Evolutionary conservation across 2,797 vertebrate species (phyloP), one percentile per base, ranked within the genome.

Genomic region (Psittacula derbiana): DNA sequence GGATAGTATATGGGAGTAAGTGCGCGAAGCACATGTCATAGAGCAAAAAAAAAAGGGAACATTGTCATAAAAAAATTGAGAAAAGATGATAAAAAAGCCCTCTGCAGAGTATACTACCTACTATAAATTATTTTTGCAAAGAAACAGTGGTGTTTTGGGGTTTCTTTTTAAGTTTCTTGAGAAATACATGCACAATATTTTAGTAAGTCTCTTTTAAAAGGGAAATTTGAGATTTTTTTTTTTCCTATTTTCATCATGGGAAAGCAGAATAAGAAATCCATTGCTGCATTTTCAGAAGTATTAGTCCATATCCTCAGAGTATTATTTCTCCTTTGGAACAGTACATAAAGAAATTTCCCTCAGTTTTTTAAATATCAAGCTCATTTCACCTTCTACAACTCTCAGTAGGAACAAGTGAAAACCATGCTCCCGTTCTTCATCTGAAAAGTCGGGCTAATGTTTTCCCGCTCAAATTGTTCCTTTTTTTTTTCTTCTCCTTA

Each of bases 1-100:
- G 6, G 8, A n/a, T 4, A 1, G 19, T 1, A 60, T 72, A 82
- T 57, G 23, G 14, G 8, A 61, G 52, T 66, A 31, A 38, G 49
- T 49, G 4, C 8, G 43, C 38, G 30, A 65, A 72, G 5, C 2
- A 30, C 0, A 0, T 57, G 6, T 40, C 14, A 21, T 31, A 41
- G 5, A 49, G 8, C 7, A 90, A 18, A 16, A 46, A 16, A 16
- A 12, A 70, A 49, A 31, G 0, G 1, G 4, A 83, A 73, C 11
- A n/a, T 19, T 38, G 4, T 25, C 16, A 6, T 11, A 55, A 60
- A 70, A 70, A 6, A 31, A 1, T 0, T 38, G 23, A 31, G 19
- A 19, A 28, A 50, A 6, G 47, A 49, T 7, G 6, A 65, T 7
- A 13, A 23, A 52, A n/a, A 46, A 24, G 0, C 1, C 5, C 28